Evolutionary conservation across 2,797 vertebrate species (phyloP).

Genomic region (Potorous gilbertii): DNA sequence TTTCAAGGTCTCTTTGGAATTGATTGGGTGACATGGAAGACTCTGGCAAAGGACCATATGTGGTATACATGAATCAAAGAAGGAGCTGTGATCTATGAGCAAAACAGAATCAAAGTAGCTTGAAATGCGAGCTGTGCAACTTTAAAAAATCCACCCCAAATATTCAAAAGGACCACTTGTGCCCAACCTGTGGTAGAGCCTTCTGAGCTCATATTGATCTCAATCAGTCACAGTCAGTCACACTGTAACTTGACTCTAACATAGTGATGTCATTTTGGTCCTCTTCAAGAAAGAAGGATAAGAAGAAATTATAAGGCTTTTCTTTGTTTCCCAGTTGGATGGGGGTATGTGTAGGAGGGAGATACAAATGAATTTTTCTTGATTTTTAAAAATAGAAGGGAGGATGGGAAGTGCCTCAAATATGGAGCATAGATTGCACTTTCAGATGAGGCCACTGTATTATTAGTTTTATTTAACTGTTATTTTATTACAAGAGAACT

Average conservation of each 20-base stretch:
- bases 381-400: neutral
- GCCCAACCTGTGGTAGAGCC: neutral
- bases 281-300: neutral
- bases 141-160: neutral
- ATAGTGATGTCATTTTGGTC: neutral
- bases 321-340: neutral
- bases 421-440: neutral
- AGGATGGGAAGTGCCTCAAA: neutral
- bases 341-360: neutral
- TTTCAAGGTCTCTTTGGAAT: neutral
- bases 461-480: neutral
- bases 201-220: neutral
- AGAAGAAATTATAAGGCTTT: neutral
- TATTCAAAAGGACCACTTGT: neutral
- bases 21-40: neutral
- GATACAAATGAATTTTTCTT: neutral
- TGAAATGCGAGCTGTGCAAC: neutral
- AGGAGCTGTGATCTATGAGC: neutral
- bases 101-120: neutral
- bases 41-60: neutral
- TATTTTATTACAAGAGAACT: neutral
- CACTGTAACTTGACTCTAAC: neutral
- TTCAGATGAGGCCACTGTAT: neutral
- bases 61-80: neutral
- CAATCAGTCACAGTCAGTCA: neutral